Base-by-base conservation (phyloP, 2,113 vertebrate genomes). In the Eira barbara region DNA sequence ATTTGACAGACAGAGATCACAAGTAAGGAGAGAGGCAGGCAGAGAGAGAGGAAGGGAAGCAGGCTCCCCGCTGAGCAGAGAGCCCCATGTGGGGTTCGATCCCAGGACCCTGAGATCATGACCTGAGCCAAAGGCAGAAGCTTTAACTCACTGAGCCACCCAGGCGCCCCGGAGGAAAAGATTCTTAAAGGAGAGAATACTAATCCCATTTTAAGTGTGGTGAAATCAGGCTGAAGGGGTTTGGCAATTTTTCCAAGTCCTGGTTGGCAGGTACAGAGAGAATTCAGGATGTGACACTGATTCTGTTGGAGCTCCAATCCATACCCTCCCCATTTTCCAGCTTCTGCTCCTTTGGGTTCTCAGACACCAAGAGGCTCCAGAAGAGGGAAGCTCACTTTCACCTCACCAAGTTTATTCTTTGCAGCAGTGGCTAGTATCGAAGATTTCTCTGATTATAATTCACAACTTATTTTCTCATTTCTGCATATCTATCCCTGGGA, bases 271-370 rank as follows among this genome's bases (percentile, higher is more conserved):
- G n/a, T 9, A 52, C 23, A 47, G 42, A 78, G 27, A 78, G 15
- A 14, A 7, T n/a, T 39, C 23, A 57, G 36, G 13, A 21, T 1
- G 4, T 20, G 21, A 65, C 12, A 17, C n/a, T 0, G 0, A 42
- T 20, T 59, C 65, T 85, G 39, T 7, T 8, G 23, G 39, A 59
- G 21, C 11, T 42, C 36, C 7, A 14, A 17, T 55, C 55, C 39
- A 34, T 80, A 7, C 25, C 79, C 34, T 57, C 3, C 0, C 14
- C 11, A 52, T 79, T 61, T 29, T 25, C 36, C 42, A 39, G 36
- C 7, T 59, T 42, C 39, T 42, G 25, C 8, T 27, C 0, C 4
- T 20, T 7, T 13, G 63, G 7, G 25, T 27, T 49, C 69, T 49
- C 0, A 59, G n/a, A 67, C 23, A n/a, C 49, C 34, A 57, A 34